Percentiles rank a stretch among this genome's conserved stretches.
Evolutionary conservation across 1,140 invertebrate species (phyloP).

Genomic region (Drosophila takahashii): DNA sequence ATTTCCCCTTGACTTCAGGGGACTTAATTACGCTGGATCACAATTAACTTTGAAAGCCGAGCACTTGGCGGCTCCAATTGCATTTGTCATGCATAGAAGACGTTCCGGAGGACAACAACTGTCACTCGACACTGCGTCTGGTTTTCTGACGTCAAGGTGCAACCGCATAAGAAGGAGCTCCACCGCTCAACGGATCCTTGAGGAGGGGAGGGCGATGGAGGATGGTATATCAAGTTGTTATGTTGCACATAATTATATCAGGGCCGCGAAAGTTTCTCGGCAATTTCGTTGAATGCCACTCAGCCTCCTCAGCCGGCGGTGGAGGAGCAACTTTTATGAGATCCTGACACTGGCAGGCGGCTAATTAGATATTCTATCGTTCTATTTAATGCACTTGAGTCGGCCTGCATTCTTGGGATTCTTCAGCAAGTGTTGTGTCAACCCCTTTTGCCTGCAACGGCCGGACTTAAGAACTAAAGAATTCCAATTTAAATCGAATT

Average conservation of each 20-base stretch:
- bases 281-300: constrained; percentile 62
- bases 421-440: constrained; percentile 15
- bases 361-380: constrained; percentile 69
- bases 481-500: constrained; percentile 83
- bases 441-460: constrained; percentile 5
- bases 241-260: constrained; percentile 73
- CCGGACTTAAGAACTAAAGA: constrained; percentile 45
- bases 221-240: constrained; percentile 40
- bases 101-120: constrained; percentile 38
- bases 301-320: constrained; percentile 18
- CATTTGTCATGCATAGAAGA: constrained; percentile 64
- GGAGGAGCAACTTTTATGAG: constrained; percentile 68
- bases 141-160: constrained; percentile 15
- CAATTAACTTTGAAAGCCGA: constrained; percentile 17
- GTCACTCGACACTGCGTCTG: constrained; percentile 33
- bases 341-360: constrained; percentile 55
- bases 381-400: constrained; percentile 38
- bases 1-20: neutral
- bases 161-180: constrained; percentile 30
- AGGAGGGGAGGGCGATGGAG: neutral
- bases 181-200: constrained; percentile 4
- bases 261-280: constrained; percentile 54
- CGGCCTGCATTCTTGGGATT: constrained; percentile 33
- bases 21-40: neutral
- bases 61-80: constrained; percentile 45